Evolutionary conservation across 2,888 invertebrate species (phyloP), one percentile per base, ranked within the genome.

Genomic region (Polydrusus tereticollis): DNA sequence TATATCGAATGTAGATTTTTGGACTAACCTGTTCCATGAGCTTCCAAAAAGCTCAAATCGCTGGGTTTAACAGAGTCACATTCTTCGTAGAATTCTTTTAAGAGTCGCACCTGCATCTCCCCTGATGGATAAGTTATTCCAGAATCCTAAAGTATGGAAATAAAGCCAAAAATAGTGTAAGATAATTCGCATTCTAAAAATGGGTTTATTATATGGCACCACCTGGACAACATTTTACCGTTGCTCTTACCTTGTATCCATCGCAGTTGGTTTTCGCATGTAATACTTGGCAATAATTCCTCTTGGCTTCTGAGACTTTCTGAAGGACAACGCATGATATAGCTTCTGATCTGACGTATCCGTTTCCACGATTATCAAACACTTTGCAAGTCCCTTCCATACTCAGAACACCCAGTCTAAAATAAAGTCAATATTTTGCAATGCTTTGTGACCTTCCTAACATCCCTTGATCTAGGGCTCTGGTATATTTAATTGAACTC

Each of bases 381-480:
- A 94, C 92, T 82, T 95, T 95, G 85, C 98, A 98, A 58, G 89
- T 89, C 0, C 98, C 98, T 75, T 97, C 94, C 0, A 89, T 86
- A 1, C 97, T 93, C 3, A 98, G 85, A 80, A 94, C 93, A 69
- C 93, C 93, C 83, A 92, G 87, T 78, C 91, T 84, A 20, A 18
- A 62, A 33, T 7, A 36, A 7, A 36, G n/a, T 36, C 12, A 36
- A 36, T 36, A 36, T 29, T 29, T 5, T 4, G 29, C 4, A 29
- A 29, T n/a, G n/a, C n/a, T n/a, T n/a, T n/a, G n/a, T n/a, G n/a
- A n/a, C n/a, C n/a, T n/a, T n/a, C n/a, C n/a, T n/a, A n/a, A n/a
- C n/a, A n/a, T n/a, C n/a, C n/a, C n/a, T n/a, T n/a, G n/a, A n/a
- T n/a, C n/a, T n/a, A n/a, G n/a, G n/a, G n/a, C n/a, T n/a, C n/a